Percentiles rank a stretch among this genome's conserved stretches.
These are phyloP conservation scores for Theodoxus fluviatilis DNA, from an alignment of 2,888 invertebrate species.

Conservation along the genomic window DNA sequence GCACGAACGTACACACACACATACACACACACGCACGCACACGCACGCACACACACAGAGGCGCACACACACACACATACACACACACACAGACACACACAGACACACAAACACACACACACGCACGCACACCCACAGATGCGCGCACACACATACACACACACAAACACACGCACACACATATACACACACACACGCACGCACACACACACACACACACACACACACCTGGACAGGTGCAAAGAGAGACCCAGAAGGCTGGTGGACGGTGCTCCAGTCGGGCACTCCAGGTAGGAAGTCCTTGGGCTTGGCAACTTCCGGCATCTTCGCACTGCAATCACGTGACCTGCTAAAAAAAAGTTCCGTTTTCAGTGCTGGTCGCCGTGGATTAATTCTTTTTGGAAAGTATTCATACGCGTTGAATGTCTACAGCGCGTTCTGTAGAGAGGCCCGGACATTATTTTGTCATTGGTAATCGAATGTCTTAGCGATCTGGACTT, in stretches of 20 bases:
- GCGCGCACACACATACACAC: not conserved
- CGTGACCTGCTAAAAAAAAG: not conserved
- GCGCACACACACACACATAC: constrained; percentile 40
- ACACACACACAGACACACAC: not conserved
- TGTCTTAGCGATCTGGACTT: no score
- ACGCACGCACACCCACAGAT: not conserved
- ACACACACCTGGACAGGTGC: constrained; percentile 33
- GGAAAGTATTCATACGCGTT: not conserved
- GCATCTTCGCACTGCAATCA: not conserved
- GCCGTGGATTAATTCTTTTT: not conserved
- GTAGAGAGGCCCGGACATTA: constrained; percentile 28
- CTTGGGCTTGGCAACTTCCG: constrained; percentile 16
- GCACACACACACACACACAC: not conserved
- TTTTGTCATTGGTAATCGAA: no score
- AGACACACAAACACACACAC: not conserved
- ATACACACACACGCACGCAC: not conserved
- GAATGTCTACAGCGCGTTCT: not conserved
- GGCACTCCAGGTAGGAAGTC: constrained; percentile 29
- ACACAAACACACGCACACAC: not conserved
- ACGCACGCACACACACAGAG: constrained; percentile 31
- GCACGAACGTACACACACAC: not conserved
- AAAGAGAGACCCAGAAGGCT: constrained; percentile 43
- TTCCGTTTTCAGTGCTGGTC: not conserved
- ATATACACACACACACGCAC: not conserved
- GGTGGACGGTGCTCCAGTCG: constrained; percentile 51